Conservation (phyloP, 2,113 vertebrate species). For the Genyomyrus donnyi region DNA sequence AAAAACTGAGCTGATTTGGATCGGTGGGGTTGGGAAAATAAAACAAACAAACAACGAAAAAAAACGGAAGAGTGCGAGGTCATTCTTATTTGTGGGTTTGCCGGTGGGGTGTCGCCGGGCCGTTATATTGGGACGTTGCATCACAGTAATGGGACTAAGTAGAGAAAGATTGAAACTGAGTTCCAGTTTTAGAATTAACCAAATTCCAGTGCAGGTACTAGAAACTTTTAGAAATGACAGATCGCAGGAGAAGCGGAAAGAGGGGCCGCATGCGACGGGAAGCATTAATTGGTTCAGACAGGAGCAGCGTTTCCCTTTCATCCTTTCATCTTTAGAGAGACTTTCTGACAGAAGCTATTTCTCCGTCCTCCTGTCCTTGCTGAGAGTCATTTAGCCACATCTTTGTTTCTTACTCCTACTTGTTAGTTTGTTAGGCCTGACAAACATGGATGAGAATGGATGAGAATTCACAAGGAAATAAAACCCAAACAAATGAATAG, state of each 20-base stretch:
- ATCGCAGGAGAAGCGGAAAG: background rate
- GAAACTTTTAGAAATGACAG: conserved; percentile 1
- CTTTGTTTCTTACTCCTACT: conserved; percentile 28
- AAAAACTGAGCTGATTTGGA: too few species aligned
- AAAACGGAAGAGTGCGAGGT: background rate
- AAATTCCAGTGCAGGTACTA: conserved; percentile 29
- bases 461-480: background rate
- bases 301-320: conserved; percentile 60
- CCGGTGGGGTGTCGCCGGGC: background rate
- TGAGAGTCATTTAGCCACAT: conserved; percentile 26
- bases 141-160: background rate
- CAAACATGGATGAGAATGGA: background rate
- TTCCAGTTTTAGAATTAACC: background rate
- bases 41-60: background rate
- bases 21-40: background rate
- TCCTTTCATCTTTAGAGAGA: conserved; percentile 61
- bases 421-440: conserved; percentile 22
- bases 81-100: background rate
- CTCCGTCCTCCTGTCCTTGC: conserved; percentile 36
- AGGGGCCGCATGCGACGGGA: conserved; percentile 28
- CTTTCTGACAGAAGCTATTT: conserved; percentile 59
- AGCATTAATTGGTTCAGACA: conserved; percentile 59
- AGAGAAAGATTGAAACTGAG: background rate
- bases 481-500: background rate
- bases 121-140: background rate